Evolutionary conservation across 2,113 vertebrate species (phyloP).

Genomic region (Tetrao urogallus): DNA sequence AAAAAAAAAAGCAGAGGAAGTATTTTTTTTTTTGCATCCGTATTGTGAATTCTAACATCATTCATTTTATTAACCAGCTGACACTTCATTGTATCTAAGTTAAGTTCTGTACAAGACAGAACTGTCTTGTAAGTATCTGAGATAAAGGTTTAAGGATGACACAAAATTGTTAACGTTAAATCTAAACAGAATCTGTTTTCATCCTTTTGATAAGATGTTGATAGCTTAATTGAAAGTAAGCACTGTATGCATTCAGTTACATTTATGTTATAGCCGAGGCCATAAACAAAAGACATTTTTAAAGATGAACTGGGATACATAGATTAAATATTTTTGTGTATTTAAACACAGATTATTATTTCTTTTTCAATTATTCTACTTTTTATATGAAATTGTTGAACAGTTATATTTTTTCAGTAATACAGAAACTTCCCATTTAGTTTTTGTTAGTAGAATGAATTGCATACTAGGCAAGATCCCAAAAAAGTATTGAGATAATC

Average conservation of each 20-base stretch:
- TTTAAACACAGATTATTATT: background rate
- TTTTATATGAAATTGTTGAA: background rate
- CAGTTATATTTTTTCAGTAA: background rate
- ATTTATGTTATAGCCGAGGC: background rate
- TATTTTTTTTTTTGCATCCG: background rate
- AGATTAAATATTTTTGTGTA: background rate
- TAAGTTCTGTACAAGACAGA: background rate
- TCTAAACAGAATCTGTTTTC: fast-evolving
- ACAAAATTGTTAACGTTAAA: background rate
- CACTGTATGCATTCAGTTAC: background rate
- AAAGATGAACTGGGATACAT: background rate
- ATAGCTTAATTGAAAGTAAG: background rate
- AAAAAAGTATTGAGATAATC: background rate
- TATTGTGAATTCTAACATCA: background rate
- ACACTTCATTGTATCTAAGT: background rate
- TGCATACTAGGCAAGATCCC: background rate
- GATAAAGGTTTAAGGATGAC: background rate
- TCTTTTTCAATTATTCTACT: background rate
- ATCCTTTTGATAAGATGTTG: background rate
- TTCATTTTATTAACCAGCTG: background rate
- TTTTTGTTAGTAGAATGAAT: background rate
- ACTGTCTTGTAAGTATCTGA: background rate
- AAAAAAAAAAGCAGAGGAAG: background rate
- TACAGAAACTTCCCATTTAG: background rate
- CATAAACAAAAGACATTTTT: background rate